Base-by-base conservation (phyloP, 1,140 invertebrate species). In the Trialeurodes vaporariorum region DNA sequence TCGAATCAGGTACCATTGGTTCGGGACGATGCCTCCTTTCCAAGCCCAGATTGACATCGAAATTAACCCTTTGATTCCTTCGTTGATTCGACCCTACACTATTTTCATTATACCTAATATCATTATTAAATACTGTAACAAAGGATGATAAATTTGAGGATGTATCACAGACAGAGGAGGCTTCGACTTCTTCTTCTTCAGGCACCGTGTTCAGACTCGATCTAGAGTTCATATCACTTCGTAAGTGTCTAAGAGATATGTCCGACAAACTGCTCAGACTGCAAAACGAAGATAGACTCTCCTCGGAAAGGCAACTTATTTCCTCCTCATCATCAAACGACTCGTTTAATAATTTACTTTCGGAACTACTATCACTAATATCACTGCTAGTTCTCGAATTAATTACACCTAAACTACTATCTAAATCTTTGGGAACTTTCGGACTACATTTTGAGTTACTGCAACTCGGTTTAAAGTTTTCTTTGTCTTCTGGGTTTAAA, bases 101-200 rank as follows among this genome's bases (percentile, higher is more conserved):
- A 49, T 49, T 17, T 5, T 5, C 17, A 17, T 49, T 17, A 9
- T 5, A 5, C 34, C 34, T 49, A 17, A 9, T 49, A 5, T 49
- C 34, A 5, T 5, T 9, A 9, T 9, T 9, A 49, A 49, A 9
- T 49, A 49, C 34, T 49, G 34, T 49, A 9, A 5, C 34, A 9
- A 17, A 17, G 5, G 34, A 49, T 49, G 34, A 49, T 9, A 49
- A 17, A 9, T 5, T 9, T 9, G 34, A 9, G 5, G 34, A 5
- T 49, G 34, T 49, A 49, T 49, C 34, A 49, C 34, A 49, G n/a
- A n/a, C n/a, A 49, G 34, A 49, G 71, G 77, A 80, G 64, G 76
- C 80, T 71, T 76, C 79, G 49, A 81, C 77, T 71, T 83, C 82
- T 65, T 87, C 85, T 73, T 88, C 86, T 72, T 87, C 85, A 2